Conservation (phyloP, 2,888 invertebrate species). For the Epistrophella euchroma region DNA sequence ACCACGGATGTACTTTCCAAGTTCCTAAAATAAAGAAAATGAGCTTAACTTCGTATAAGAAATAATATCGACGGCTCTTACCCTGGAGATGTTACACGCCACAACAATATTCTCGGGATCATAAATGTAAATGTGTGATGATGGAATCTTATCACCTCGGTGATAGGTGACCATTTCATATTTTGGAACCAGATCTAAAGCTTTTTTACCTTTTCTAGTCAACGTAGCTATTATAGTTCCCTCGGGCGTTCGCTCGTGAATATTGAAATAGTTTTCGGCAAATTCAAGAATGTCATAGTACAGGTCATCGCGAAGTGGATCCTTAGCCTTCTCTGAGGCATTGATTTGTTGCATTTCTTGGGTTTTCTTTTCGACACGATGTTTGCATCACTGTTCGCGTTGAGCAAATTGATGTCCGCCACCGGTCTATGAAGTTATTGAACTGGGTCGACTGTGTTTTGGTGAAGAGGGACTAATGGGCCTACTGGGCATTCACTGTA, state of each 20-base stretch:
- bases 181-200: constrained; percentile 92
- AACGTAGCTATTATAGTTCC: constrained; percentile 94
- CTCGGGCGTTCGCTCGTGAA: constrained; percentile 93
- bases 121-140: constrained; percentile 96
- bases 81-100: constrained; percentile 95
- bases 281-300: constrained; percentile 95
- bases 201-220: constrained; percentile 90
- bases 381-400: constrained; percentile 91
- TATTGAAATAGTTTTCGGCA: constrained; percentile 96
- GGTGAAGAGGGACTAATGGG: constrained; percentile 83
- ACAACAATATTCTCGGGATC: constrained; percentile 96
- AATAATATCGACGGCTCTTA: constrained; percentile 83
- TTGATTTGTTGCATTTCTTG: constrained; percentile 89
- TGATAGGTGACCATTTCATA: constrained; percentile 97
- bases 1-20: constrained; percentile 93
- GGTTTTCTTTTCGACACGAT: constrained; percentile 93
- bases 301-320: constrained; percentile 85
- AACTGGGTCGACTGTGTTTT: constrained; percentile 85
- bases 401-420: constrained; percentile 85
- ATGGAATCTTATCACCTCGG: constrained; percentile 94
- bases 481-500: constrained; percentile 77
- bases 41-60: not conserved
- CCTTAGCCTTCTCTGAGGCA: constrained; percentile 81
- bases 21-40: constrained; percentile 86
- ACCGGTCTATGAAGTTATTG: constrained; percentile 84